A percentile compares a stretch with the other conserved stretches of the same genome.
These are phyloP conservation scores for Psylliodes chrysocephalus DNA, from an alignment of 2,888 invertebrate species.

Conservation along the genomic window DNA sequence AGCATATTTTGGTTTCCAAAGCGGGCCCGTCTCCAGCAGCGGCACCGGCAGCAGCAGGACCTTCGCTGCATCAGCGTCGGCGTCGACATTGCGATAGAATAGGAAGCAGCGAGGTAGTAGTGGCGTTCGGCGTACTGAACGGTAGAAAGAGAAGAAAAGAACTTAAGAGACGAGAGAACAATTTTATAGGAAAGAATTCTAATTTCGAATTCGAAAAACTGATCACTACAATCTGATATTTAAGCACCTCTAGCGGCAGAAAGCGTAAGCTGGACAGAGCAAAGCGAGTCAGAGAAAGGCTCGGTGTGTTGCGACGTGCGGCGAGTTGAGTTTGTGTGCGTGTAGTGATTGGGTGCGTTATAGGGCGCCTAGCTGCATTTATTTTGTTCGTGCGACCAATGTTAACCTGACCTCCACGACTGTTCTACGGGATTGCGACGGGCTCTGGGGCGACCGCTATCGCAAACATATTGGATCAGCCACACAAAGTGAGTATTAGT, in stretches of 20 bases:
- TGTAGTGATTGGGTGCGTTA: constrained; percentile 63
- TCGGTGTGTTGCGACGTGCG: constrained; percentile 58
- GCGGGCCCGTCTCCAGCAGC: too few relatives aligned
- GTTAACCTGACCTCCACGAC: constrained; percentile 64
- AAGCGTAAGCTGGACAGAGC: constrained; percentile 55
- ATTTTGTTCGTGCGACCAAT: constrained; percentile 60
- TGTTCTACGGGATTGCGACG: constrained; percentile 62
- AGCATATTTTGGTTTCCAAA: too few relatives aligned
- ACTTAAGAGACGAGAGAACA: background rate
- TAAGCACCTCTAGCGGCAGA: constrained; percentile 51
- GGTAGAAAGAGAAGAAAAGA: background rate
- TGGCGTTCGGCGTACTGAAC: background rate
- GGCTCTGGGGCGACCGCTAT: constrained; percentile 63
- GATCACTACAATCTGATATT: background rate
- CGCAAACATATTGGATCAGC: constrained; percentile 63
- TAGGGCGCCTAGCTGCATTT: constrained; percentile 60
- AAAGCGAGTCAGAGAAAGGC: constrained; percentile 60
- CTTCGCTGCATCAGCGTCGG: background rate
- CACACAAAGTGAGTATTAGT: constrained; percentile 61
- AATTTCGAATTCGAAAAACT: background rate
- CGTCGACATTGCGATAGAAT: background rate
- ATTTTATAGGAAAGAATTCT: background rate
- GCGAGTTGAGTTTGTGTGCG: constrained; percentile 56
- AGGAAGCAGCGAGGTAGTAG: background rate
- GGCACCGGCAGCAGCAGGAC: too few relatives aligned